phyloP scores from a whole-genome alignment of 2,888 invertebrate genomes.

The Eupsilia transversa region DNA sequence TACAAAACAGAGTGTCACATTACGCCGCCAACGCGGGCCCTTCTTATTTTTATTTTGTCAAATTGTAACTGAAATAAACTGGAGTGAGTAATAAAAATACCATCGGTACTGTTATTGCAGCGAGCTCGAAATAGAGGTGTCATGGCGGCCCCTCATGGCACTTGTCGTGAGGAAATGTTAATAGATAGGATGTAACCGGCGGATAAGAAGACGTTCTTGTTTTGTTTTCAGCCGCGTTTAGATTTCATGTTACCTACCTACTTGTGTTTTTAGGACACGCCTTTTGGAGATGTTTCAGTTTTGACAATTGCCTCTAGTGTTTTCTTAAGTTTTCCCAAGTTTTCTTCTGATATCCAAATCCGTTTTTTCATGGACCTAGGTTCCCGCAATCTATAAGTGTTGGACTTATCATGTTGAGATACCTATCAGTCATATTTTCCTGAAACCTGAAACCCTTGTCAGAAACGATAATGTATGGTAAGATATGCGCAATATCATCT shows the following conservation, averaged over 20 bases:
- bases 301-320: not conserved
- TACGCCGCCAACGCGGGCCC: slow-evolving; percentile 77
- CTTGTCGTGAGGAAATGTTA: slow-evolving; percentile 70
- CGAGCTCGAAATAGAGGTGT: slow-evolving; percentile 82
- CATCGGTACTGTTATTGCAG: slow-evolving; percentile 89
- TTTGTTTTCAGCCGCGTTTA: slow-evolving; percentile 55
- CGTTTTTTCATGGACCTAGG: not conserved
- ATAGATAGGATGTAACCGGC: slow-evolving; percentile 68
- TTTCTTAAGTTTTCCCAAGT: not conserved
- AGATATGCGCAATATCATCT: not conserved
- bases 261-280: slow-evolving; percentile 32
- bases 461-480: not conserved
- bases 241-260: slow-evolving; percentile 39
- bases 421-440: not conserved
- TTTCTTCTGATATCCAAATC: not conserved
- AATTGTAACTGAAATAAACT: slow-evolving; percentile 90
- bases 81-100: slow-evolving; percentile 89
- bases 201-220: slow-evolving; percentile 61
- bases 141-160: slow-evolving; percentile 75
- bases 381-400: not conserved
- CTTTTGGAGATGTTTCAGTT: not conserved
- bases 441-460: not conserved
- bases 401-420: not conserved
- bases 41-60: slow-evolving; percentile 90
- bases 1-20: slow-evolving; percentile 76